These are phyloP conservation scores for Pipra filicauda DNA, from an alignment of 2,113 vertebrate genomes.

Conservation along the genomic window DNA sequence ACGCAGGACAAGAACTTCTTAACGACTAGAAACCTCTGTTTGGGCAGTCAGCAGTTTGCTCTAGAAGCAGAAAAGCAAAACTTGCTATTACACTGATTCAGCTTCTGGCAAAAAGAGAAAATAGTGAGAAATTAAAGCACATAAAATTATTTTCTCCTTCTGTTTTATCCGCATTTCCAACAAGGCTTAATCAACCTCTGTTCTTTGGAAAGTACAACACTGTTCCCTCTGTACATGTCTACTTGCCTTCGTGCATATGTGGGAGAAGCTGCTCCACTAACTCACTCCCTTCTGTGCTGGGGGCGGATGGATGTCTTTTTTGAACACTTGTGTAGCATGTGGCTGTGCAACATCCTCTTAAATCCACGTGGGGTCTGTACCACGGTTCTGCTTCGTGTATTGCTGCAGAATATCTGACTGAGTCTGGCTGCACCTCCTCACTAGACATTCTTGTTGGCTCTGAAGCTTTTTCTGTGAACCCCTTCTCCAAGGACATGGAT, in stretches of 20 bases:
- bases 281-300: not conserved
- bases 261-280: not conserved
- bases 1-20: not conserved
- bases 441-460: rapidly evolving
- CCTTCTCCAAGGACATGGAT: not conserved
- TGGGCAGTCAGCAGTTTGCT: not conserved
- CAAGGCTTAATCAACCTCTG: not conserved
- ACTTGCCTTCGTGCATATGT: not conserved
- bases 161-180: not conserved
- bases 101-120: constrained; percentile 2
- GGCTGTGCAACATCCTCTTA: not conserved
- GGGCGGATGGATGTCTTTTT: not conserved
- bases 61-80: not conserved
- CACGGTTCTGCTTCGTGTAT: rapidly evolving
- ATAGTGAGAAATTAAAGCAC: not conserved
- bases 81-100: not conserved
- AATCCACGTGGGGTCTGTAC: not conserved
- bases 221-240: not conserved
- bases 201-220: not conserved
- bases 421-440: not conserved
- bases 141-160: constrained; percentile 18
- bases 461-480: not conserved
- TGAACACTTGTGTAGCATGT: not conserved
- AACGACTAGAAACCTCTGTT: not conserved
- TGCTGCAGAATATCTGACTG: not conserved